Evolutionary conservation across 2,797 vertebrate species (phyloP), one percentile per base, ranked within the genome.

Genomic region (Amblyopsis hoosieri): DNA sequence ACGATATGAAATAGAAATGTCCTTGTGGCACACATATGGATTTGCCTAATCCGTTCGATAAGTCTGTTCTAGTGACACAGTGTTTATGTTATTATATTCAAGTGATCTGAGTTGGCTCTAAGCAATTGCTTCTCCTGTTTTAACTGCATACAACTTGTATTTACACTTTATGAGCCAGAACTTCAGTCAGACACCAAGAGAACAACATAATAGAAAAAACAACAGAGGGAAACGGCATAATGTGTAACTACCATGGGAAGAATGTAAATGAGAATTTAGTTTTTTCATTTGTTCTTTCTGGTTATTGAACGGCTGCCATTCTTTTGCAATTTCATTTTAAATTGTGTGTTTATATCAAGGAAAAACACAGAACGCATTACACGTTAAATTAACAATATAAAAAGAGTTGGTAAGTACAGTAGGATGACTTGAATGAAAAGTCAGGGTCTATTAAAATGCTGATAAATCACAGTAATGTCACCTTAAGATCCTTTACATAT

Each of bases 241-340:
- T 12, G 29, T 0, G 57, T 58, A 58, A 53, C 45, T 51, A 45
- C 49, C 14, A 52, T 29, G 60, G 56, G 57, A 57, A 57, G 9
- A 42, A 72, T 57, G 65, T 12, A 71, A 81, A 73, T 71, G 48
- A 57, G 55, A 66, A 50, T 58, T 53, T 37, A 54, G 45, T 65
- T 64, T 8, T 60, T 10, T 13, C 12, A 45, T 67, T 72, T 31
- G 12, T 52, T 55, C 54, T 45, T 62, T 57, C 12, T 37, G 62
- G 63, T 59, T 57, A 29, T 66, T 72, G 61, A 64, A 72, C 66
- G 58, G 57, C 72, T 60, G 66, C 71, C 54, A 68, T 59, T 47
- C 46, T 37, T 14, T 46, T 47, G 15, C n/a, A 17, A 58, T 58
- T 19, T 19, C n/a, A 59, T 47, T 66, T 31, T 52, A 51, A 13